Evolutionary conservation across 2,797 vertebrate species (phyloP), one percentile per base, ranked within the genome.

Genomic region (Astyanax mexicanus): DNA sequence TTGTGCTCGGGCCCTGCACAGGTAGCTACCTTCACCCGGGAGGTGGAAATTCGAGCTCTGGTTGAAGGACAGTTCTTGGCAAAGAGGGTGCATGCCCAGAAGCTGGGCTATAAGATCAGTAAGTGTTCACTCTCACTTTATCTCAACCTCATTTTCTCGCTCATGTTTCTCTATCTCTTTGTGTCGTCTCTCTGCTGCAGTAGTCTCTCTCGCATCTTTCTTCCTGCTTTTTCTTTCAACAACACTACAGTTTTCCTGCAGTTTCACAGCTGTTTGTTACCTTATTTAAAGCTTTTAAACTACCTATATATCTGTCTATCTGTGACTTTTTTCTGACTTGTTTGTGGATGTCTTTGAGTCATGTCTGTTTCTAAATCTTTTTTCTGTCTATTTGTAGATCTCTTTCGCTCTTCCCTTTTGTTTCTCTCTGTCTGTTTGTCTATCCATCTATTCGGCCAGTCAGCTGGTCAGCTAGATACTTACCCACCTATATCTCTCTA

Each of bases 51-150:
- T 51, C 93, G 96, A 61, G 96, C 97, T 0, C 44, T 99, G 86
- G 90, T 98, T 0, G 97, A 99, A 90, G 96, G 97, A 80, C 97
- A 99, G 90, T 97, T 98, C 83, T 88, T 98, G 93, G 95, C 96
- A 77, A 95, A 96, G 85, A 93, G 96, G 80, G 90, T 97, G 64
- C 95, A 98, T 6, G 96, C 96, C 11, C 95, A 99, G 89, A 88
- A 90, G 9, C 92, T 99, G 72, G 97, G 97, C 15, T 97, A 96
- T 83, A 92, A 86, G 90, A 91, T 96, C 89, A 78, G 97, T 99
- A 89, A 94, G 96, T 93, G 68, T 69, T 54, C 38, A 37, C 66
- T 68, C 44, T 49, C 42, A 19, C 44, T 67, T 35, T 67, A 25
- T 64, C 57, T 58, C 9, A 35, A 35, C 69, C 37, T 74, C 49